Conservation (phyloP, 2,797 vertebrate species). For the Sparidentex hasta region DNA sequence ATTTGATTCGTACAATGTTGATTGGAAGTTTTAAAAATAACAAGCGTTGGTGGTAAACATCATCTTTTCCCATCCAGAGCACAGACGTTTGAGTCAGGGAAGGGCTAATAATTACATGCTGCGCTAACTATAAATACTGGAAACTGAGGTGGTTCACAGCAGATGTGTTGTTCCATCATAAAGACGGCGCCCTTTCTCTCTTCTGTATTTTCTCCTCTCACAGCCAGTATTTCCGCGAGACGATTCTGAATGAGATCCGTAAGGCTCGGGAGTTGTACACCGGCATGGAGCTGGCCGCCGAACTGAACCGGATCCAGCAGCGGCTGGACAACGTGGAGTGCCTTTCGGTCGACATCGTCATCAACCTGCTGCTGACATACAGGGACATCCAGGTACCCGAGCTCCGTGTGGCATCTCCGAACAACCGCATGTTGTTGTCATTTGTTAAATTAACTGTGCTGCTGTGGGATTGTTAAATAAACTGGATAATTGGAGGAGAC, state of each 20-base stretch:
- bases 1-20: not conserved
- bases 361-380: slow-evolving; percentile 97
- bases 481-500: not conserved
- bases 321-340: slow-evolving; percentile 96
- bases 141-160: not conserved
- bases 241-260: slow-evolving; percentile 95
- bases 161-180: not conserved
- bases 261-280: slow-evolving; percentile 94
- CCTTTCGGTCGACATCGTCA: slow-evolving; percentile 96
- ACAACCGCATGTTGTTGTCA: not conserved
- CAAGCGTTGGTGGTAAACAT: not conserved
- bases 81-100: not conserved
- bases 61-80: not conserved
- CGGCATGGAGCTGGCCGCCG: slow-evolving; percentile 91
- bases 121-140: not conserved
- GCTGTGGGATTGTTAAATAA: not conserved
- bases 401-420: not conserved
- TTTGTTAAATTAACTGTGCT: not conserved
- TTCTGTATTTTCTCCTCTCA: not conserved
- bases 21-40: not conserved
- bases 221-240: slow-evolving; percentile 96
- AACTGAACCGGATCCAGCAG: slow-evolving; percentile 94
- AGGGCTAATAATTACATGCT: not conserved
- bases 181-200: not conserved
- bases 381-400: slow-evolving; percentile 95